Percentiles rank a stretch among this genome's conserved stretches.
Conservation (phyloP, 2,113 vertebrate genomes). For the Setophaga petechia region DNA sequence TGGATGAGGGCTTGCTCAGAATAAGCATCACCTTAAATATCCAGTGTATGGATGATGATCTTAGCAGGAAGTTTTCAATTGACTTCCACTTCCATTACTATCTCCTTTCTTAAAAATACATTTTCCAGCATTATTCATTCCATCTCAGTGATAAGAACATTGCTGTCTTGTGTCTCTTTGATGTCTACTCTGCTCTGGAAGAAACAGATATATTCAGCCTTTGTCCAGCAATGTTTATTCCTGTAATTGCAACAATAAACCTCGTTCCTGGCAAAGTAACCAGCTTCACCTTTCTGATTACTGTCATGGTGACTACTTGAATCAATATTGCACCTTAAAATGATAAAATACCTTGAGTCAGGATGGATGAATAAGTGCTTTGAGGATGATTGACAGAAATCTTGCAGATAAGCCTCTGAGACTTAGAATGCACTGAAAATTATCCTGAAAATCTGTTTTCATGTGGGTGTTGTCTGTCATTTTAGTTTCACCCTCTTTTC, state of each 20-base stretch:
- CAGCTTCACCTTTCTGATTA: not conserved
- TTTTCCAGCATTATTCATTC: not conserved
- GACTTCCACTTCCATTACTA: accelerated
- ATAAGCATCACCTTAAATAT: not conserved
- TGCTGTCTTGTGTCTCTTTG: not conserved
- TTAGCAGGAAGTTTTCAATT: not conserved
- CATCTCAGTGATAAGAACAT: not conserved
- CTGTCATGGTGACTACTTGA: not conserved
- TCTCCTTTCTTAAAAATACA: not conserved
- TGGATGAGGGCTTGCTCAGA: not conserved
- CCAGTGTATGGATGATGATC: not conserved
- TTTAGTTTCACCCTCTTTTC: not conserved
- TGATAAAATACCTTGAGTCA: not conserved
- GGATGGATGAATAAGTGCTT: not conserved
- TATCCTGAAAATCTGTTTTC: not conserved
- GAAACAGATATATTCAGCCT: not conserved
- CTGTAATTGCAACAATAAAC: not conserved
- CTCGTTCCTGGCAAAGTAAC: not conserved
- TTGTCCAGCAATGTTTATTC: not conserved
- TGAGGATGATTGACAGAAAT: not conserved
- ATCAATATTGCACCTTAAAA: not conserved
- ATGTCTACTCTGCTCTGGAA: not conserved
- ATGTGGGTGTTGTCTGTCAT: not conserved
- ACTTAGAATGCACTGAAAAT: not conserved
- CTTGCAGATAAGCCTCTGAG: not conserved